Percentiles rank a stretch among this genome's conserved stretches.
Evolutionary conservation across 2,797 vertebrate species (phyloP).

Genomic region (Scolopax bukidnonensis): DNA sequence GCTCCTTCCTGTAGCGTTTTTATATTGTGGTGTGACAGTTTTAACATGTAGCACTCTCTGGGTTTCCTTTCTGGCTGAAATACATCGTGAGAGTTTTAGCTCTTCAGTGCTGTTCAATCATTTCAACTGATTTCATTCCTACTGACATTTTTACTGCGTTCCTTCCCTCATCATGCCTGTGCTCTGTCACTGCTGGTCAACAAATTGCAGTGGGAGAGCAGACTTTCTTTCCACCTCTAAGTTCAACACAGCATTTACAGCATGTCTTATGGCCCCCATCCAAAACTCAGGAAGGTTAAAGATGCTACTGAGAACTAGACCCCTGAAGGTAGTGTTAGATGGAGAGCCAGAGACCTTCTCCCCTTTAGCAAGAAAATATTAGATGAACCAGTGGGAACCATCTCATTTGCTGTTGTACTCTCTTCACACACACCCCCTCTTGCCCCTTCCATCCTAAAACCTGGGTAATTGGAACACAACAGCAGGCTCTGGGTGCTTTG

Average conservation of each 20-base stretch:
- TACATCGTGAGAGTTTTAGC: background rate
- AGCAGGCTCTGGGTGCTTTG: background rate
- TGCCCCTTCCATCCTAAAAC: background rate
- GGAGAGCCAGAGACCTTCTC: background rate
- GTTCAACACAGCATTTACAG: background rate
- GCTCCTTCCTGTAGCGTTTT: background rate
- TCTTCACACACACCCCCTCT: no score
- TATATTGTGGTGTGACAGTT: background rate
- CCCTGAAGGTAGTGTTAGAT: background rate
- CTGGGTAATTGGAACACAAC: background rate
- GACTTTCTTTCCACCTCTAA: background rate
- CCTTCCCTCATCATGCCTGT: background rate
- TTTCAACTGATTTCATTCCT: background rate
- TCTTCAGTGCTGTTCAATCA: background rate
- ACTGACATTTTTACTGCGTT: background rate
- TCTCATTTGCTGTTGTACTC: background rate
- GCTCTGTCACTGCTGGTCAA: background rate
- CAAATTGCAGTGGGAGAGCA: background rate
- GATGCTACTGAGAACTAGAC: background rate
- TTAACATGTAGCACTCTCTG: rapidly evolving
- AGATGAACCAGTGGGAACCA: background rate
- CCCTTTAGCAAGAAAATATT: background rate
- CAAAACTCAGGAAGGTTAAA: background rate
- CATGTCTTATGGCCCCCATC: background rate
- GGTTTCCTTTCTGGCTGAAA: background rate